Evolutionary conservation across 2,113 vertebrate species (phyloP), one percentile per base, ranked within the genome.

Genomic region (Emberiza fucata): DNA sequence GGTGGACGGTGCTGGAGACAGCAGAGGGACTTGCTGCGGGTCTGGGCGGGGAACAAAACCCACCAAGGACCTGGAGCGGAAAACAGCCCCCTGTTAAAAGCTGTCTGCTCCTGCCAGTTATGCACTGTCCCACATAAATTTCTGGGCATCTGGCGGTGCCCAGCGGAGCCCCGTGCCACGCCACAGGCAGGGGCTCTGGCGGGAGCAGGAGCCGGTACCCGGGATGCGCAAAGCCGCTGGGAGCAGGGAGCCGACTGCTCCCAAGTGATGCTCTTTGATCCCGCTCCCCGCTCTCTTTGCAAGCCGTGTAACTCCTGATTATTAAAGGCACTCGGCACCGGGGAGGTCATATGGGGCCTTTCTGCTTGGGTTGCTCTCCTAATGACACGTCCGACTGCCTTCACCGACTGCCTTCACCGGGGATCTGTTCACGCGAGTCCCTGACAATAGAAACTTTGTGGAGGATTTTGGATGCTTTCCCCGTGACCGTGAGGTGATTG

Each of bases 341-440:
- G 70, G 89, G 76, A 95, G 95, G 92, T 97, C 95, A 95, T 68
- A 91, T 91, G 95, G 94, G 95, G 87, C 95, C 88, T 95, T 96
- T 97, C 95, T 96, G 95, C 95, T 96, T 68, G 91, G 94, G 35
- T 94, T 90, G 82, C 84, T 94, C 85, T 83, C 87, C 88, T 93
- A 92, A 96, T 84, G 94, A 92, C 83, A 57, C 5, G 47, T 95
- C 91, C 80, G 35, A 73, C 21, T 29, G 91, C 90, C 81, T 81
- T 83, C 60, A 9, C 78, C 4, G 54, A 73, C 21, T 29, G 91
- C 90, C 81, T 81, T 83, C 60, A 9, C 78, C 4, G 54, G 77
- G 71, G 37, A 47, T 84, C 77, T 77, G 91, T 92, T 94, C 81
- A 37, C 37, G 15, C 27, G n/a, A 71, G 73, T 33, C 94, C 56